phyloP scores from a whole-genome alignment of 2,888 invertebrate species.

The Caenorhabditis sinica region DNA sequence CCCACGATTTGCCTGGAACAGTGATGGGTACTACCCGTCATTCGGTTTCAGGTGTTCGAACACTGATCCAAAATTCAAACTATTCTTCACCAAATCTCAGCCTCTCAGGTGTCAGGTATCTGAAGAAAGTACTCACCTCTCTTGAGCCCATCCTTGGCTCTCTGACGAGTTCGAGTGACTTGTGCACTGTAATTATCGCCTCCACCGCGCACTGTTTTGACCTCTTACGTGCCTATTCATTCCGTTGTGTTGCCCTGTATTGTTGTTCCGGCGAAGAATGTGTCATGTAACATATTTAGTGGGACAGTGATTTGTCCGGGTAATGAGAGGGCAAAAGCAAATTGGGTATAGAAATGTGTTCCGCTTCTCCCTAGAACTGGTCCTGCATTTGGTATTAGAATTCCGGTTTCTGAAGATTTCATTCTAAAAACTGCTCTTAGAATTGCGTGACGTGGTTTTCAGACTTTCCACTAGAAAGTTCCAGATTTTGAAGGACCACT shows the following conservation, averaged over 20 bases:
- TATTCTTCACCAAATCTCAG: slow-evolving; percentile 20
- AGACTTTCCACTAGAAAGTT: neutral
- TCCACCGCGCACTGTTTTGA: slow-evolving; percentile 45
- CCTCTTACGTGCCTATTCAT: slow-evolving; percentile 36
- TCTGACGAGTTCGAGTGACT: slow-evolving; percentile 59
- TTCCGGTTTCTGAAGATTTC: neutral
- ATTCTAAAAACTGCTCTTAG: neutral
- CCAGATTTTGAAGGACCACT: neutral
- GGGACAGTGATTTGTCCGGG: slow-evolving; percentile 6
- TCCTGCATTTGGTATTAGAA: neutral
- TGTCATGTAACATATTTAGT: slow-evolving; percentile 33
- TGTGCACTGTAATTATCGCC: slow-evolving; percentile 61
- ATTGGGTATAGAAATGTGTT: no score
- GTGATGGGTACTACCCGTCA: no score
- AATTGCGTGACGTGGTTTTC: neutral
- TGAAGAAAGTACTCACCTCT: slow-evolving; percentile 52
- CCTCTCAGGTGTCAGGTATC: slow-evolving; percentile 34
- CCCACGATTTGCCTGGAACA: no score
- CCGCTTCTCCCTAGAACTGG: no score
- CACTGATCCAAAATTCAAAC: no score
- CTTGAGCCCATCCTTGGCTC: slow-evolving; percentile 32
- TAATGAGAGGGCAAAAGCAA: slow-evolving; percentile 3
- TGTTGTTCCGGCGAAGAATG: slow-evolving; percentile 22
- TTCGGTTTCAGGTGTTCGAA: no score
- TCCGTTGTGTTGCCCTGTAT: slow-evolving; percentile 19